Percentiles rank a stretch among this genome's conserved stretches.
phyloP scores from a whole-genome alignment of 2,113 vertebrate genomes.

The Gnathonemus echidnorhynchus region DNA sequence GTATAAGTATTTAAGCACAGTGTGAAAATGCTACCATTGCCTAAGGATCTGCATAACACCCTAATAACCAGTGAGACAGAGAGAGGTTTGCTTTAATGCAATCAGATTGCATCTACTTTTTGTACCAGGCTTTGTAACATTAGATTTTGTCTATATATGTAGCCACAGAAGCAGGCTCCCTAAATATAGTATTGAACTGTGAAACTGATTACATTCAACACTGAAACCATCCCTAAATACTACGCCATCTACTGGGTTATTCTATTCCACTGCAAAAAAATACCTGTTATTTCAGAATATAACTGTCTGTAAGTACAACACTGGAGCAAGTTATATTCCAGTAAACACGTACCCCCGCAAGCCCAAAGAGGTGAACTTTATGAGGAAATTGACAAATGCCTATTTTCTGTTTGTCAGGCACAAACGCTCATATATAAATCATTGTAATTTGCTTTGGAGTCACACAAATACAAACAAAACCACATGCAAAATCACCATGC shows the following conservation, averaged over 20 bases:
- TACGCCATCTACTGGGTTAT: neutral
- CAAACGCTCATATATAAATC: neutral
- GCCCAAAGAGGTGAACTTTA: neutral
- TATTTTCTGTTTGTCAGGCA: neutral
- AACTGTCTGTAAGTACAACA: neutral
- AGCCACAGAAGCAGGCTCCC: neutral
- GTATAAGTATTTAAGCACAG: neutral
- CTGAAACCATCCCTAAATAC: neutral
- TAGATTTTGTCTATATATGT: neutral
- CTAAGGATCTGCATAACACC: neutral
- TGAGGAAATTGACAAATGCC: neutral
- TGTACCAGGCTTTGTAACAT: neutral
- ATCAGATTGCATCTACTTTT: neutral
- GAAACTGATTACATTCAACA: neutral
- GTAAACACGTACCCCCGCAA: neutral
- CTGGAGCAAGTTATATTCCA: neutral
- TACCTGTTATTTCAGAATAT: neutral
- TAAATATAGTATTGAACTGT: neutral
- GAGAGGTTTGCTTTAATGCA: neutral
- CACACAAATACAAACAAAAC: constrained; percentile 13
- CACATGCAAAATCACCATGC: neutral
- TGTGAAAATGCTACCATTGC: neutral
- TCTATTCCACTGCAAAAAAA: neutral
- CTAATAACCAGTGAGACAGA: neutral
- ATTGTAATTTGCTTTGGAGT: constrained; percentile 2